Evolutionary conservation across 2,797 vertebrate genomes (phyloP).

Genomic region (Lacerta bilineata): DNA sequence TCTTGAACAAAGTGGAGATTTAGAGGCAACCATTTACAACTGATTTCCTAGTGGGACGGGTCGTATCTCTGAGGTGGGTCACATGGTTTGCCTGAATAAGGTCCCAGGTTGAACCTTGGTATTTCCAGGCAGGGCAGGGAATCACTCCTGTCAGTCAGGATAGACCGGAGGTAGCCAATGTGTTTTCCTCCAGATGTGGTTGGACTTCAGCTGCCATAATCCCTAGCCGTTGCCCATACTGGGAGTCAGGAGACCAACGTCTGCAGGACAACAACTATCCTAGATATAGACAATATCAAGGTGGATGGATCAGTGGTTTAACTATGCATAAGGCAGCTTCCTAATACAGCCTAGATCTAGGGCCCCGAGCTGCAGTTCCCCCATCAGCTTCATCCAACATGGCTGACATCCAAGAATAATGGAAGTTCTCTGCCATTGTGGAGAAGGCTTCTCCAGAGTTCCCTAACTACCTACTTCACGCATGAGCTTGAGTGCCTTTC

Average conservation of each 20-base stretch:
- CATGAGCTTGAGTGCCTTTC: not conserved
- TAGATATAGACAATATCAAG: not conserved
- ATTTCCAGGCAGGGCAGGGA: not conserved
- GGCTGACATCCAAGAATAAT: not conserved
- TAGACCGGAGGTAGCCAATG: not conserved
- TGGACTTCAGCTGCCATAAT: not conserved
- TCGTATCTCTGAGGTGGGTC: not conserved
- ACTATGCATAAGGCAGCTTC: not conserved
- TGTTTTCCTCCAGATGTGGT: not conserved
- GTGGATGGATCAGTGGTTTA: not conserved
- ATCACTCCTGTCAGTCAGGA: not conserved
- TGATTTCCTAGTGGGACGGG: too few relatives aligned
- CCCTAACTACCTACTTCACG: not conserved
- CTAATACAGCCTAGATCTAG: not conserved
- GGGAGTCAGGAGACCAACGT: too few relatives aligned
- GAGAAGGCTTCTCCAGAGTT: not conserved
- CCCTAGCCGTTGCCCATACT: not conserved
- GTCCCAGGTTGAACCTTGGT: not conserved
- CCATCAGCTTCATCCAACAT: too few relatives aligned
- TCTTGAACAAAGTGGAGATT: not conserved
- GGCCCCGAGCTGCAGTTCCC: not conserved
- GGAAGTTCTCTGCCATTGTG: not conserved
- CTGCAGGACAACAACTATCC: not conserved
- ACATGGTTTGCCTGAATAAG: too few relatives aligned
- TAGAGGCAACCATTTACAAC: not conserved